Percentiles rank a stretch among this genome's conserved stretches.
Evolutionary conservation across 1,140 invertebrate species (phyloP).

Genomic region (Brachionus rotundiformis): DNA sequence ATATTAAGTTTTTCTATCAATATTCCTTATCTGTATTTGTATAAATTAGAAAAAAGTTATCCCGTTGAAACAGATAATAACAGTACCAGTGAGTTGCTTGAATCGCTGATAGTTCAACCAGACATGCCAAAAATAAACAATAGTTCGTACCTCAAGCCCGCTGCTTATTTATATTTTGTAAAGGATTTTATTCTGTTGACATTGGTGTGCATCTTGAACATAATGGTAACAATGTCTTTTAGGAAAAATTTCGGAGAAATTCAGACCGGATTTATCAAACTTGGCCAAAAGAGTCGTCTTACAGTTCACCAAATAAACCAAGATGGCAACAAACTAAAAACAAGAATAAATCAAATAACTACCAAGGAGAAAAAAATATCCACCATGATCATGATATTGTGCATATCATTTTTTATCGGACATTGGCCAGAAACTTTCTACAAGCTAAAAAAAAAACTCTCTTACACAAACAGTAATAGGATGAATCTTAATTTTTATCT

Average conservation of each 20-base stretch:
- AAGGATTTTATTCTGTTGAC: conserved; percentile 18
- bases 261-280: not conserved
- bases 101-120: not conserved
- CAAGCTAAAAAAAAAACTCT: conserved; percentile 27
- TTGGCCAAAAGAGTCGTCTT: not conserved
- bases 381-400: conserved; percentile 22
- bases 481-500: conserved; percentile 20
- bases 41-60: not conserved
- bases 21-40: not conserved
- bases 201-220: not conserved
- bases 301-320: not conserved
- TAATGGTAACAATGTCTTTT: not conserved
- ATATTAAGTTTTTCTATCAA: conserved; percentile 7
- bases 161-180: conserved; percentile 23
- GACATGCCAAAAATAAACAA: not conserved
- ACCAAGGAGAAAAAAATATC: conserved; percentile 9
- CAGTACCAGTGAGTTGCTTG: not conserved
- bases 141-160: not conserved
- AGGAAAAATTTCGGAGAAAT: not conserved
- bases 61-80: not conserved
- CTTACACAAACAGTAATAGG: not conserved
- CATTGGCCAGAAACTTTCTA: conserved; percentile 22
- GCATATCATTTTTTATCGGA: conserved; percentile 7
- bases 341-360: not conserved
- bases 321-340: not conserved